A percentile compares a stretch with the other conserved stretches of the same genome.
These are phyloP conservation scores for Naja naja DNA, from an alignment of 2,113 vertebrate genomes.

Conservation along the genomic window DNA sequence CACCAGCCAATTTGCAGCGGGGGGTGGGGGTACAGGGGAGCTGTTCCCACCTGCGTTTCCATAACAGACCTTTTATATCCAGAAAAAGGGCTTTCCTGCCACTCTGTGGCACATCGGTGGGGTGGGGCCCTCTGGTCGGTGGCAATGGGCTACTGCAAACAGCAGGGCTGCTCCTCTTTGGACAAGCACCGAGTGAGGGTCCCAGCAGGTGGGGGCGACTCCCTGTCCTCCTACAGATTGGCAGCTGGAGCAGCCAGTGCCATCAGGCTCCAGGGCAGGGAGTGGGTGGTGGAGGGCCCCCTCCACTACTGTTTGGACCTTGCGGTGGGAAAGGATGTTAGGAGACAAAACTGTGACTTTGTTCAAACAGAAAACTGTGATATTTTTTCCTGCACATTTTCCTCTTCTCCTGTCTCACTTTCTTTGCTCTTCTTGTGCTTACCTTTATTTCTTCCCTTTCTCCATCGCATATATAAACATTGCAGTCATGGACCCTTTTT, in stretches of 20 bases:
- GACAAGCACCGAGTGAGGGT: not conserved
- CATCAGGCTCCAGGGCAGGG: not conserved
- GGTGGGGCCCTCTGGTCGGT: conserved; percentile 7
- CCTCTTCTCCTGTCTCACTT: not conserved
- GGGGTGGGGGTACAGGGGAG: conserved; percentile 16
- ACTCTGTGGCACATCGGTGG: conserved; percentile 11
- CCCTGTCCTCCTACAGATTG: not conserved
- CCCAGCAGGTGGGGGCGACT: not conserved
- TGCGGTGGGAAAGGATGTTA: conserved; percentile 13
- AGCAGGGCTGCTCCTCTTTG: conserved; percentile 21
- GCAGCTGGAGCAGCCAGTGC: not conserved
- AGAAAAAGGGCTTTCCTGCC: conserved; percentile 34
- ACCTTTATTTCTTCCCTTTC: not conserved
- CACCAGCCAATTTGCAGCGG: conserved; percentile 28
- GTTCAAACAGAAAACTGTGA: conserved; percentile 36
- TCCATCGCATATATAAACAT: not conserved
- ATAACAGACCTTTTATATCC: conserved; percentile 33
- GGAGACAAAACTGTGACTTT: conserved; percentile 43
- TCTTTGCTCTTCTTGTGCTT: not conserved
- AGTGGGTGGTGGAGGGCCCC: not conserved
- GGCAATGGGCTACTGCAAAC: conserved; percentile 3
- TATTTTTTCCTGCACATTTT: not conserved
- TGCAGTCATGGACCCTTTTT: not conserved
- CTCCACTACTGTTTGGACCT: conserved; percentile 15
- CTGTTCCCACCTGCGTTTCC: conserved; percentile 11